These are phyloP conservation scores for Lophotis ruficrista DNA, from an alignment of 2,113 vertebrate genomes.

Conservation along the genomic window DNA sequence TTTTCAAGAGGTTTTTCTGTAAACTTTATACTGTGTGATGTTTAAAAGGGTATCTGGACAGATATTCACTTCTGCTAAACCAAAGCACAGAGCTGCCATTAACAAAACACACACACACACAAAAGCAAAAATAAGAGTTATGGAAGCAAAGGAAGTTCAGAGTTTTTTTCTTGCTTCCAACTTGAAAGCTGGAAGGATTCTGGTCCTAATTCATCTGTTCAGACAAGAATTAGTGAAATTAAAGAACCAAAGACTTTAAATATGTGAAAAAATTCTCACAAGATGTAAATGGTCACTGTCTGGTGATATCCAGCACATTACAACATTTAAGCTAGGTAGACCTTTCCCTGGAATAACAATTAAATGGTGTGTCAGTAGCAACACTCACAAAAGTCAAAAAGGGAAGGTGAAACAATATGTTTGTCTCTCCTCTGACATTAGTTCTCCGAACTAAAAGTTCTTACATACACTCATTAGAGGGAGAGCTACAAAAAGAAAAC, in stretches of 20 bases:
- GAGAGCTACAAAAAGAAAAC: neutral
- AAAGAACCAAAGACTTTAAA: neutral
- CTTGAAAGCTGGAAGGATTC: neutral
- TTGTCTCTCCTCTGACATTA: neutral
- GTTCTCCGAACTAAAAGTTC: neutral
- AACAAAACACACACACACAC: neutral
- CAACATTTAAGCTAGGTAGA: neutral
- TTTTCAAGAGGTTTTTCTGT: neutral
- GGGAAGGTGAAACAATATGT: neutral
- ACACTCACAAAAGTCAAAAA: neutral
- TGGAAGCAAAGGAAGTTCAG: neutral
- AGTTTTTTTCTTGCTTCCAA: neutral
- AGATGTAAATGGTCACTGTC: neutral
- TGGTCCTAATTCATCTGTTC: neutral
- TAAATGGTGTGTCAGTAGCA: neutral
- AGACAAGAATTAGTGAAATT: neutral
- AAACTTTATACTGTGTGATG: neutral
- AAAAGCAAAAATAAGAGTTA: neutral
- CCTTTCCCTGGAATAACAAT: neutral
- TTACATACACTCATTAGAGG: neutral
- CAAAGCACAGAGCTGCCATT: neutral
- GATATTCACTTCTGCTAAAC: neutral
- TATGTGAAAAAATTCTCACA: neutral
- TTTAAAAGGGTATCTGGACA: neutral
- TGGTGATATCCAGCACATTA: neutral